Conservation (phyloP, 2,888 invertebrate genomes). For the Chaitophorus viminalis region DNA sequence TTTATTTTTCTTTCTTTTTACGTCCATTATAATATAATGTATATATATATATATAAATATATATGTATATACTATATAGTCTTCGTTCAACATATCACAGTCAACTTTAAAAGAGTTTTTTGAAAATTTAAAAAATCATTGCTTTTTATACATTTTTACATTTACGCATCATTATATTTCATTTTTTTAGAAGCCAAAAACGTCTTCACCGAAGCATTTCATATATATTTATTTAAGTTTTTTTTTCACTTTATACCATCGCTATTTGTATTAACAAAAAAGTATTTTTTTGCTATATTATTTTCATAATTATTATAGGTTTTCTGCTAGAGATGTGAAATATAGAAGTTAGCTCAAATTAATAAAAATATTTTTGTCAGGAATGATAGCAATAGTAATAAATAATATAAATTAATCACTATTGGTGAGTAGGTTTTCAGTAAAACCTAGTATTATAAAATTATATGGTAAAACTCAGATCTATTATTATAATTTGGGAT, state of each 20-base stretch:
- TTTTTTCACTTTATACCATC: background rate
- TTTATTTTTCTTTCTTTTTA: slow-evolving; percentile 43
- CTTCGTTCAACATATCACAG: slow-evolving; percentile 7
- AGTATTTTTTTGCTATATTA: background rate
- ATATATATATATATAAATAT: no score
- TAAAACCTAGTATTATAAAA: no score
- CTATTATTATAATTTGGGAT: no score
- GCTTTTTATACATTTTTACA: slow-evolving; percentile 9
- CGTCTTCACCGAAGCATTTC: background rate
- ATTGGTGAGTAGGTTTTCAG: no score
- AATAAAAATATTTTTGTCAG: background rate
- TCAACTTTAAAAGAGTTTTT: background rate
- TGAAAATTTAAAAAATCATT: slow-evolving; percentile 16
- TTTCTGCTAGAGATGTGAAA: background rate
- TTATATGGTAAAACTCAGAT: no score
- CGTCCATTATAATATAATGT: slow-evolving; percentile 27
- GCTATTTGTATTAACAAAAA: background rate
- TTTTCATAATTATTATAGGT: background rate
- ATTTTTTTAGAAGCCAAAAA: slow-evolving; percentile 4
- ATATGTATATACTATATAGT: background rate
- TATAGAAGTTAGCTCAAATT: background rate
- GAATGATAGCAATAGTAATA: slow-evolving; percentile 6
- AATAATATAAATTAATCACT: slow-evolving; percentile 19
- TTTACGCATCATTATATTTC: background rate
- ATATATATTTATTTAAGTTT: background rate